Percentiles rank a stretch among this genome's conserved stretches.
These are phyloP conservation scores for Theretra japonica DNA, from an alignment of 2,888 invertebrate genomes.

Conservation along the genomic window DNA sequence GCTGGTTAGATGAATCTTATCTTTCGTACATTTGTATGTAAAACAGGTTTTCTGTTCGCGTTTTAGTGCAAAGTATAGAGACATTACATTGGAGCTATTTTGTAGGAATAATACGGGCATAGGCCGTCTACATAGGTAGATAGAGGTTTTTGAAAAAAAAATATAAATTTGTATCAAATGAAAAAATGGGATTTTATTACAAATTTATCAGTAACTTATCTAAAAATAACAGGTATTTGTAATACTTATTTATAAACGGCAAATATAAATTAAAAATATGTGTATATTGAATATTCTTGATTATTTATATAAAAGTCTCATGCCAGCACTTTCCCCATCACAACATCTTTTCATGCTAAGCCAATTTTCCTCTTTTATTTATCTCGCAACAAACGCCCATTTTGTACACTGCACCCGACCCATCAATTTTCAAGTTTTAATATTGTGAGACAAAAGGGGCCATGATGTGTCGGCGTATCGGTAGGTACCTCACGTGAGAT, in stretches of 20 bases:
- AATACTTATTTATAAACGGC: too few relatives aligned
- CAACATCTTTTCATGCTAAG: too few relatives aligned
- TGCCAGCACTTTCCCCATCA: too few relatives aligned
- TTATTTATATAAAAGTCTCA: too few relatives aligned
- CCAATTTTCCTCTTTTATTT: not conserved
- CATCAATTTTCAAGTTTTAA: conserved; percentile 53
- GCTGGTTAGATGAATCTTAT: conserved; percentile 13
- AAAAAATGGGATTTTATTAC: too few relatives aligned
- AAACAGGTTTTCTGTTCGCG: not conserved
- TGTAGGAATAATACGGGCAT: not conserved
- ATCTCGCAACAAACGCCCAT: conserved; percentile 4
- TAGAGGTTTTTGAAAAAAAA: too few relatives aligned
- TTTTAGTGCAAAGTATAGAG: not conserved
- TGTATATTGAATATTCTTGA: too few relatives aligned
- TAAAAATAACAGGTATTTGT: too few relatives aligned
- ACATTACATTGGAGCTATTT: not conserved
- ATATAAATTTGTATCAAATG: too few relatives aligned
- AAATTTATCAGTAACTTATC: too few relatives aligned
- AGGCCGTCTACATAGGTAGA: too few relatives aligned
- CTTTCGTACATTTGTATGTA: conserved; percentile 1
- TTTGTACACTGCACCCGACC: conserved; percentile 20
- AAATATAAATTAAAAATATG: not conserved
- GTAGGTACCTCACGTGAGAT: conserved; percentile 30
- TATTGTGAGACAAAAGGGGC: conserved; percentile 49
- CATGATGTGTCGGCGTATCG: conserved; percentile 39